These are phyloP conservation scores for Syngnathoides biaculeatus DNA, from an alignment of 2,113 vertebrate genomes.

Conservation along the genomic window DNA sequence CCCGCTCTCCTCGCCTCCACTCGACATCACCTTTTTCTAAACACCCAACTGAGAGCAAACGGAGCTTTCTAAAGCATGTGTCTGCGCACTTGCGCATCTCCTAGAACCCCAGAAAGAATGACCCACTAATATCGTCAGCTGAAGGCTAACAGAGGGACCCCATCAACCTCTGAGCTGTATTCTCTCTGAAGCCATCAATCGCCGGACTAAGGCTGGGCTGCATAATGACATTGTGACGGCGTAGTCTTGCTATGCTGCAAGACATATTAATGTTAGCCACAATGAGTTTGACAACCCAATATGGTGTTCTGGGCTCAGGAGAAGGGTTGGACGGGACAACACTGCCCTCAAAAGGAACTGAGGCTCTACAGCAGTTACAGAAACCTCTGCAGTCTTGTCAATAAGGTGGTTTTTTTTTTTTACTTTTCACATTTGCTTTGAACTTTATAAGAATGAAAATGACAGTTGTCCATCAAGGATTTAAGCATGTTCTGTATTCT, in stretches of 20 bases:
- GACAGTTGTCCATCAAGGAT: neutral
- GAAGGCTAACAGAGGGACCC: slow-evolving; percentile 69
- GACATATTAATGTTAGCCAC: slow-evolving; percentile 66
- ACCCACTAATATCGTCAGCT: slow-evolving; percentile 68
- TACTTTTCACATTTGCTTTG: slow-evolving; percentile 8
- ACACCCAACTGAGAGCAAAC: slow-evolving; percentile 28
- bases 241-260: slow-evolving; percentile 60
- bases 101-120: slow-evolving; percentile 53
- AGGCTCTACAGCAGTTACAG: slow-evolving; percentile 36
- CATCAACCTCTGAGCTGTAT: slow-evolving; percentile 66
- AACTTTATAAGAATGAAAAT: slow-evolving; percentile 22
- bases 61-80: slow-evolving; percentile 25
- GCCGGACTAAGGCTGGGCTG: slow-evolving; percentile 59
- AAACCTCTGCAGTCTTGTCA: slow-evolving; percentile 31
- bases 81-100: slow-evolving; percentile 35
- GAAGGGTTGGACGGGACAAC: slow-evolving; percentile 29
- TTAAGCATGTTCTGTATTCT: neutral
- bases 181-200: slow-evolving; percentile 70
- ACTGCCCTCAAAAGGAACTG: slow-evolving; percentile 71
- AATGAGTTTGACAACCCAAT: slow-evolving; percentile 68
- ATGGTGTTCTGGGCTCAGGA: slow-evolving; percentile 37
- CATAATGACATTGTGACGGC: slow-evolving; percentile 69
- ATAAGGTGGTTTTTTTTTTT: neutral
- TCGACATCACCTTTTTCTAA: slow-evolving; percentile 39
- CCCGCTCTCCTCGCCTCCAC: slow-evolving; percentile 9